Percentiles rank a stretch among this genome's conserved stretches.
Evolutionary conservation across 2,113 vertebrate genomes (phyloP).

Genomic region (Willisornis vidua): DNA sequence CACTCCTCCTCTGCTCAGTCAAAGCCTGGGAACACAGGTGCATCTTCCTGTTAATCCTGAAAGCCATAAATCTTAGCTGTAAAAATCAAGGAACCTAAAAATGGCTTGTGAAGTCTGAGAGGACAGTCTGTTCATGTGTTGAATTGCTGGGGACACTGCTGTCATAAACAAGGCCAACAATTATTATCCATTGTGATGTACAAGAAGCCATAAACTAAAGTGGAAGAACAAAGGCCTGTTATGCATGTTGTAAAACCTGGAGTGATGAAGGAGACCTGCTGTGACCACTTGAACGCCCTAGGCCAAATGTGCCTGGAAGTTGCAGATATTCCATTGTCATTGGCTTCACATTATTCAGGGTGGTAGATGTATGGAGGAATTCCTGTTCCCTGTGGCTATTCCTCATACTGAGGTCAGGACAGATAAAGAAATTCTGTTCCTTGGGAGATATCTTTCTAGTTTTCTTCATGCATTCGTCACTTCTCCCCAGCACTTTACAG

Average conservation of each 20-base stretch:
- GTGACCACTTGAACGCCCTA: conserved; percentile 9
- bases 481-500: background rate
- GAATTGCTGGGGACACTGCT: background rate
- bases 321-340: conserved; percentile 28
- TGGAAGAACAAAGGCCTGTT: conserved; percentile 6
- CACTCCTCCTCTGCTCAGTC: background rate
- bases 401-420: background rate
- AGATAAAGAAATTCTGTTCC: conserved; percentile 47
- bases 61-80: background rate
- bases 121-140: background rate
- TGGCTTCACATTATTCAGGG: conserved; percentile 11
- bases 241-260: conserved; percentile 1
- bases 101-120: background rate
- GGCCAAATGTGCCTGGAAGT: conserved; percentile 33
- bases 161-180: background rate
- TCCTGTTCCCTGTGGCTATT: conserved; percentile 15
- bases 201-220: conserved; percentile 9
- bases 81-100: background rate
- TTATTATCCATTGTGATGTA: conserved; percentile 5
- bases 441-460: background rate
- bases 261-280: background rate
- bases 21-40: conserved; percentile 42
- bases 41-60: background rate
- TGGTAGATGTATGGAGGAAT: conserved; percentile 32
- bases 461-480: background rate